These are phyloP conservation scores for Knipowitschia caucasica DNA, from an alignment of 2,797 vertebrate genomes.

Conservation along the genomic window DNA sequence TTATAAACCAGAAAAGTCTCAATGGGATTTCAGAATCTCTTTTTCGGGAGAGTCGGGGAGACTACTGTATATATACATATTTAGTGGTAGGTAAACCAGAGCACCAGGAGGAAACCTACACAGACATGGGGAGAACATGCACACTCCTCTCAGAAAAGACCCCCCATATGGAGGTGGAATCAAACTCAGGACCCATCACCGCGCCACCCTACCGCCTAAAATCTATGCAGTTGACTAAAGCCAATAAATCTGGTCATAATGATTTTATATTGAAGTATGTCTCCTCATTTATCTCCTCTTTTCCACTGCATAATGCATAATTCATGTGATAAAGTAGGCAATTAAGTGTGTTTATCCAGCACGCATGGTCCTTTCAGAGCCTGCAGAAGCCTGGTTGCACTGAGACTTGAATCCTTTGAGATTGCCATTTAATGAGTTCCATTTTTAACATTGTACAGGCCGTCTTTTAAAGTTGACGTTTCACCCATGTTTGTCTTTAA, in stretches of 20 bases:
- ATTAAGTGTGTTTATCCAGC: conserved; percentile 42
- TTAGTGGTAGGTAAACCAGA: too few relatives aligned
- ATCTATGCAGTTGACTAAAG: too few relatives aligned
- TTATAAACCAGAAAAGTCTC: too few relatives aligned
- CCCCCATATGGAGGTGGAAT: too few relatives aligned
- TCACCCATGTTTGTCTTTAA: conserved; percentile 2
- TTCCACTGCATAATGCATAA: conserved; percentile 28
- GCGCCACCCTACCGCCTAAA: too few relatives aligned
- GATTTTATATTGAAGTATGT: not conserved
- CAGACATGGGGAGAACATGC: too few relatives aligned
- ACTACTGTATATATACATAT: too few relatives aligned
- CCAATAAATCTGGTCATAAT: not conserved
- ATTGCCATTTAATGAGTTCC: conserved; percentile 26
- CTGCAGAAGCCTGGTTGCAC: conserved; percentile 5
- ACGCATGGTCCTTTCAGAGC: conserved; percentile 22
- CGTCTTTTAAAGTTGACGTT: conserved; percentile 2
- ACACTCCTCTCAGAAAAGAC: too few relatives aligned
- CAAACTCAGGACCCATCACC: too few relatives aligned
- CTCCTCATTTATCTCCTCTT: conserved; percentile 1
- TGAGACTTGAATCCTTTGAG: conserved; percentile 30
- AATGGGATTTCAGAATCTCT: too few relatives aligned
- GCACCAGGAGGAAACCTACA: too few relatives aligned
- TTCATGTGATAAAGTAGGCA: conserved; percentile 43
- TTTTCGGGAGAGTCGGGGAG: too few relatives aligned
- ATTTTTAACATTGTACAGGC: conserved; percentile 7